A percentile compares a stretch with the other conserved stretches of the same genome.
Conservation (phyloP, 2,113 vertebrate genomes). For the Cettia cetti region DNA sequence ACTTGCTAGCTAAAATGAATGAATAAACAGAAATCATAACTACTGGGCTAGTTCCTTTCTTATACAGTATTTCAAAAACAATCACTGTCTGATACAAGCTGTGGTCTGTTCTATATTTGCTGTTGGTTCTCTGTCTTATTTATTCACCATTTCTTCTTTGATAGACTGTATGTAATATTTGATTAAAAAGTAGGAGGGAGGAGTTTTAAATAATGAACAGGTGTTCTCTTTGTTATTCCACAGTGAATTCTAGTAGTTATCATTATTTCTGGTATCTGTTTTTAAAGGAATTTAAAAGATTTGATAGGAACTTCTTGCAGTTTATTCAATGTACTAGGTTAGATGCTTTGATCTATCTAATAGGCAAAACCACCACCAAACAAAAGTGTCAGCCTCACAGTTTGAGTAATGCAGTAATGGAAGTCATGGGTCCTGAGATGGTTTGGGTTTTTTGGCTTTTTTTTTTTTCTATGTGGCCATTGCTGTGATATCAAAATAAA, state of each 20-base stretch:
- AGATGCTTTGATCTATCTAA: not conserved
- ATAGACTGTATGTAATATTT: not conserved
- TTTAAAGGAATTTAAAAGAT: not conserved
- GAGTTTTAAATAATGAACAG: not conserved
- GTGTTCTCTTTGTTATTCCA: not conserved
- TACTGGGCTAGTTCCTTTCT: not conserved
- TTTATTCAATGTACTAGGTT: not conserved
- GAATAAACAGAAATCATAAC: not conserved
- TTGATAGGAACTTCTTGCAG: not conserved
- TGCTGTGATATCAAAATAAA: constrained; percentile 6
- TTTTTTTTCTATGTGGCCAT: not conserved
- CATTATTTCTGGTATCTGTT: not conserved
- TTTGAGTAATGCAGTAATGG: not conserved
- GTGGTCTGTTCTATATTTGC: not conserved
- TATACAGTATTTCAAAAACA: not conserved
- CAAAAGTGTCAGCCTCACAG: not conserved
- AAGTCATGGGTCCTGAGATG: not conserved
- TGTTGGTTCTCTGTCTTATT: not conserved
- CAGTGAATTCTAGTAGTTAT: not conserved
- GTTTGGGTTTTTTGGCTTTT: not conserved
- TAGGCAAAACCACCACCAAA: not conserved
- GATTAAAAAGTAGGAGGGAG: not conserved
- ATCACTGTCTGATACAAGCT: not conserved
- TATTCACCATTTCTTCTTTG: not conserved
- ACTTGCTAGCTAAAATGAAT: not conserved